Evolutionary conservation across 2,797 vertebrate genomes (phyloP), one percentile per base, ranked within the genome.

Genomic region (Gymnoscopelus microlampas): DNA sequence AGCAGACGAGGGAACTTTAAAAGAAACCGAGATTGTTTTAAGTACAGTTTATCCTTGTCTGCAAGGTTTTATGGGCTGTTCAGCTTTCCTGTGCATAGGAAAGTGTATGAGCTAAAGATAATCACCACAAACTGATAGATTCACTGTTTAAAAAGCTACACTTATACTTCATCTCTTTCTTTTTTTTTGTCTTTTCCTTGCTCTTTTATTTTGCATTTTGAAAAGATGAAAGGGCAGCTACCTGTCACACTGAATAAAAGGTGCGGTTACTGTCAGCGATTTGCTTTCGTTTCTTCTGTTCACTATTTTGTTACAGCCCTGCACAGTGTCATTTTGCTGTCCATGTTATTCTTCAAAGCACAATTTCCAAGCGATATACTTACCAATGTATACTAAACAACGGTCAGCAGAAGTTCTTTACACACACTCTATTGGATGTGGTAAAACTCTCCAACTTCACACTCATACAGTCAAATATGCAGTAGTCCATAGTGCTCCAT

Each of bases 201-300:
- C 39, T 73, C 69, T 59, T 19, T 39, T 59, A 1, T 85, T 76
- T 76, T 53, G 75, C 79, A 73, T 86, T 77, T 64, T 79, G 73
- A 79, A 78, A 85, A 72, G 70, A 79, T 82, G 69, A 87, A 84
- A 80, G 82, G 83, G 82, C 91, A 90, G 85, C 85, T 87, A 76
- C 72, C 79, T 88, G 86, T 90, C 85, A 87, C 84, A 83, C 79
- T 81, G 80, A 91, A 92, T 91, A 91, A 92, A 92, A 87, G 75
- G 85, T 88, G 87, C 88, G 79, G 88, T 78, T 77, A 78, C 83
- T 87, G 87, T 87, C 85, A 80, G 54, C 49, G 57, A 19, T 67
- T 81, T 77, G 73, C 50, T 73, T 78, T 70, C 19, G 35, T 77
- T 82, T 79, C 67, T 67, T 80, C 39, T 72, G 64, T 51, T n/a